phyloP scores from a whole-genome alignment of 2,888 invertebrate genomes.

The Druceiella hillmani region DNA sequence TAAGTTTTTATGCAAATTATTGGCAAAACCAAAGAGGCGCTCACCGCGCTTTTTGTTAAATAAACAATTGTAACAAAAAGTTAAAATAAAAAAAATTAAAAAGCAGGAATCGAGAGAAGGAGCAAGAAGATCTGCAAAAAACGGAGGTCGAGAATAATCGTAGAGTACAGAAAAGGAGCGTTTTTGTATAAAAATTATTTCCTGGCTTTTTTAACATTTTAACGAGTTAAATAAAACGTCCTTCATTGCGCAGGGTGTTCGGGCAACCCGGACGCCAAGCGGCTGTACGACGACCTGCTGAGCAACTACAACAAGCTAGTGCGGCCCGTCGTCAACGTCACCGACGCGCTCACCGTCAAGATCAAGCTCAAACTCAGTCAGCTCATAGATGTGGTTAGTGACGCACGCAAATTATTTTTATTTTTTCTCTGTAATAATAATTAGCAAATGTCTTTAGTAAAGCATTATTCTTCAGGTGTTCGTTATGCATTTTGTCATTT shows the following conservation, averaged over 20 bases:
- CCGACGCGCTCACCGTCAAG: slow-evolving; percentile 89
- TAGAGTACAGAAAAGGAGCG: too few relatives aligned
- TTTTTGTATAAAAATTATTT: too few relatives aligned
- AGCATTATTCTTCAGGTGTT: neutral
- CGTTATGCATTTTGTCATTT: neutral
- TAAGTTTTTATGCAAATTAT: too few relatives aligned
- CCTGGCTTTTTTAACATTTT: too few relatives aligned
- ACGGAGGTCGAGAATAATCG: too few relatives aligned
- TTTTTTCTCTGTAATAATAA: neutral
- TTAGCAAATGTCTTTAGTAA: neutral
- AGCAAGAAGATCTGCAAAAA: too few relatives aligned
- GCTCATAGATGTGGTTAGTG: slow-evolving; percentile 94
- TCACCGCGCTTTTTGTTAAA: too few relatives aligned
- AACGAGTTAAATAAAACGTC: too few relatives aligned
- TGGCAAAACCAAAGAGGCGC: too few relatives aligned
- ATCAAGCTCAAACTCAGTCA: slow-evolving; percentile 95
- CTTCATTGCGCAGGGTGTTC: slow-evolving; percentile 69
- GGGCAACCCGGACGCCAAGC: slow-evolving; percentile 92
- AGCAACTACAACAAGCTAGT: slow-evolving; percentile 96
- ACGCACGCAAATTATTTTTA: neutral
- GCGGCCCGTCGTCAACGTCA: slow-evolving; percentile 91
- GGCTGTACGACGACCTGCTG: slow-evolving; percentile 91
- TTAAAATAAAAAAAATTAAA: too few relatives aligned
- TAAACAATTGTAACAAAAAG: too few relatives aligned
- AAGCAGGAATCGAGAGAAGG: too few relatives aligned